phyloP scores from a whole-genome alignment of 2,888 invertebrate species.

The Tachina lurida region DNA sequence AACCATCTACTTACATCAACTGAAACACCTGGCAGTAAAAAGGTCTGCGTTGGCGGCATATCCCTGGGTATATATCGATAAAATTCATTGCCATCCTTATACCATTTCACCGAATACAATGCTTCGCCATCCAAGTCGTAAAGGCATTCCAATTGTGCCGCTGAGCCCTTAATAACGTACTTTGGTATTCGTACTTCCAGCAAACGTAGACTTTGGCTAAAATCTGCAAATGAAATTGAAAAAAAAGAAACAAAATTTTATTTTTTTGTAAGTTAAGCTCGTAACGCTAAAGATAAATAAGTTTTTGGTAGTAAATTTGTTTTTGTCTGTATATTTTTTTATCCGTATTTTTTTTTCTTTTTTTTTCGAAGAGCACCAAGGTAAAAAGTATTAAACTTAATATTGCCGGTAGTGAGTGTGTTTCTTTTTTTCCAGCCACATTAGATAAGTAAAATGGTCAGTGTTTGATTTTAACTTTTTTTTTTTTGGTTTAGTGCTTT shows the following conservation, averaged over 20 bases:
- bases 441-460: conserved; percentile 66
- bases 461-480: conserved; percentile 48
- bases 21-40: conserved; percentile 90
- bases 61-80: conserved; percentile 93
- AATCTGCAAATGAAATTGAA: conserved; percentile 79
- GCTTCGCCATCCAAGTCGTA: conserved; percentile 92
- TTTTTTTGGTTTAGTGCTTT: background rate
- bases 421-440: conserved; percentile 33
- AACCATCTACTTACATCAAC: conserved; percentile 89
- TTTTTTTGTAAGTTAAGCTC: conserved; percentile 57
- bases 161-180: conserved; percentile 90
- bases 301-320: conserved; percentile 56
- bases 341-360: no score
- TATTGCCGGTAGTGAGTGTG: conserved; percentile 26
- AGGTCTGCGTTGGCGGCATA: conserved; percentile 90
- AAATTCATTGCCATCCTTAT: conserved; percentile 95
- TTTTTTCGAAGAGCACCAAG: background rate
- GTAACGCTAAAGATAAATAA: conserved; percentile 68
- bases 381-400: conserved; percentile 25
- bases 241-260: conserved; percentile 6
- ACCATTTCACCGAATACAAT: conserved; percentile 95
- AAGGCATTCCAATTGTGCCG: conserved; percentile 90
- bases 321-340: conserved; percentile 30
- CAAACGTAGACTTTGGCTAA: conserved; percentile 86
- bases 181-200: conserved; percentile 91